phyloP scores from a whole-genome alignment of 2,888 invertebrate genomes.

The Plagodis dolabraria region DNA sequence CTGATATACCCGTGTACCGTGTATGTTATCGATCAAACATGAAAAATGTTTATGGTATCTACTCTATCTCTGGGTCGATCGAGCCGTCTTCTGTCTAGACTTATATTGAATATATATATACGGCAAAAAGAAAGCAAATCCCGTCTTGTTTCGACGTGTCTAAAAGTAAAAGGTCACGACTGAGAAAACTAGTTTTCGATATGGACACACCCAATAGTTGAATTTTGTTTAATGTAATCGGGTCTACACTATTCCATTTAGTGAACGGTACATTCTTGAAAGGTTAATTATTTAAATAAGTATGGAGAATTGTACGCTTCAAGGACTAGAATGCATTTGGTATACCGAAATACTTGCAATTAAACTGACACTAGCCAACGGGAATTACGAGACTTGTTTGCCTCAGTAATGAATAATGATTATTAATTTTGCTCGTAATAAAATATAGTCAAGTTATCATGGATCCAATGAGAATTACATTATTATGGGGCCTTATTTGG shows the following conservation, averaged over 20 bases:
- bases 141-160: slow-evolving; percentile 53
- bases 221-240: slow-evolving; percentile 45
- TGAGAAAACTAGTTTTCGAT: slow-evolving; percentile 56
- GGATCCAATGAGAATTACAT: slow-evolving; percentile 28
- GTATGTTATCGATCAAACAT: too few species aligned
- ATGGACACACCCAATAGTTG: slow-evolving; percentile 49
- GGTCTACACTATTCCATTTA: slow-evolving; percentile 31
- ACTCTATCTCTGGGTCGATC: slow-evolving; percentile 2
- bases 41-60: too few species aligned
- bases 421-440: slow-evolving; percentile 28
- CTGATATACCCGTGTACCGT: too few species aligned
- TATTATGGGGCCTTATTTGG: slow-evolving; percentile 28
- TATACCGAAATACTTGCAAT: slow-evolving; percentile 31
- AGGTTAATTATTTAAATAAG: slow-evolving; percentile 37
- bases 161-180: slow-evolving; percentile 58
- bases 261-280: slow-evolving; percentile 39
- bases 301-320: slow-evolving; percentile 21
- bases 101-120: slow-evolving; percentile 23
- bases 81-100: slow-evolving; percentile 3
- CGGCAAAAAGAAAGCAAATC: slow-evolving; percentile 56
- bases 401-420: slow-evolving; percentile 18
- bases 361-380: slow-evolving; percentile 17
- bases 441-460: slow-evolving; percentile 24
- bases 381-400: slow-evolving; percentile 25
- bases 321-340: slow-evolving; percentile 32